Conservation (phyloP, 53 echinoderm and acorn worm genomes). For the Hippasteria phrygiana region DNA sequence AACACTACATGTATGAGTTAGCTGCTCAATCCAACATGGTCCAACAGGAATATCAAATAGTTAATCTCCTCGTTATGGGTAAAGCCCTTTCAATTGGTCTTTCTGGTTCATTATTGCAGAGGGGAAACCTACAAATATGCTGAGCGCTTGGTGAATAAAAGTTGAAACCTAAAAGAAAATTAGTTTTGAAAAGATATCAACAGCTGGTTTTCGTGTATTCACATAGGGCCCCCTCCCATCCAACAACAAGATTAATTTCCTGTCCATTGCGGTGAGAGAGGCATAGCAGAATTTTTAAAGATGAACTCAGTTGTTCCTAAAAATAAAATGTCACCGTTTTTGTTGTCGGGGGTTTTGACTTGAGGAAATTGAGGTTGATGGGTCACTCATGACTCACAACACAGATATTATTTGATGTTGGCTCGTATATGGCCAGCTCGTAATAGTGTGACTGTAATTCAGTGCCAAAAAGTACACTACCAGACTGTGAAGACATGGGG, state of each 20-base stretch:
- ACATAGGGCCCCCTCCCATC: neutral
- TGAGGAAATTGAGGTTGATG: conserved; percentile 27
- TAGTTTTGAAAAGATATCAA: neutral
- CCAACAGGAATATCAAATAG: no score
- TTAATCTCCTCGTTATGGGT: no score
- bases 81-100: no score
- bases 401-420: neutral
- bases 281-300: neutral
- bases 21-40: no score
- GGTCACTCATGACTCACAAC: conserved; percentile 10
- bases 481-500: neutral
- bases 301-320: conserved; percentile 20
- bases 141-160: neutral
- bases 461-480: neutral
- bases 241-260: neutral
- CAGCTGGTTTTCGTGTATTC: neutral
- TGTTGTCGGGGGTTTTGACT: neutral
- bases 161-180: neutral
- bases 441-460: no score
- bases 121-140: no score
- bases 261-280: neutral
- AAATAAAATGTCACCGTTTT: neutral
- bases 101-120: no score
- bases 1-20: no score
- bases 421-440: neutral